Evolutionary conservation across 2,113 vertebrate genomes (phyloP), one percentile per base, ranked within the genome.

Genomic region (Nycticorax nycticorax): DNA sequence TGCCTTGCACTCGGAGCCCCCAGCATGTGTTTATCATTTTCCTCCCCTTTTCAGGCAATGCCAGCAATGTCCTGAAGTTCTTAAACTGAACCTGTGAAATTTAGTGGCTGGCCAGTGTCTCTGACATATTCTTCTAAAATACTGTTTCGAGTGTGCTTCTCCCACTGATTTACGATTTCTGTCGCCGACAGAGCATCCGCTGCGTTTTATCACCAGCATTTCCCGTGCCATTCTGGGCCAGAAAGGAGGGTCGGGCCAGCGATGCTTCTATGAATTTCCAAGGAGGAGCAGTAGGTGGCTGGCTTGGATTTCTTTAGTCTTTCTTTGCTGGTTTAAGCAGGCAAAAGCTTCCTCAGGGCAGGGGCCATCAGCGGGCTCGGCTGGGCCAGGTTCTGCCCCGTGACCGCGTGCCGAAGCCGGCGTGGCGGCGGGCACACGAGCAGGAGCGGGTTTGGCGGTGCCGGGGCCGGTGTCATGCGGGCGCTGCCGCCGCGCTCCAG

Each of bases 281-380:
- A 81, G 89, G 85, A 95, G 76, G 55, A 95, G 96, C 96, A 95
- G 95, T 96, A 97, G 95, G 97, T 97, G 97, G 95, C 95, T 95
- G 95, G 96, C 97, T 97, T 96, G 96, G 96, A 95, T 96, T 93
- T 97, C 95, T 96, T 94, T 96, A 90, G 59, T 17, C 59, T 50
- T 53, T 9, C 67, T 63, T 57, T 47, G 62, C 75, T 84, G 81
- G 35, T 60, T 95, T 57, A 28, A 90, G 21, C 43, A 88, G 67
- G 63, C 67, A 63, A 85, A 96, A 35, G 45, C 59, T 85, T 8
- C 4, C 2, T 8, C 30, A 5, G 1, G 72, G 56, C 89, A 72
- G 84, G 73, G 47, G 7, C 53, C 8, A 6, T 2, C 19, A 8
- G 53, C 66, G 64, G 18, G 18, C 30, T 4, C 4, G 63, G 69